These are phyloP conservation scores for Nothoprocta pentlandii DNA, from an alignment of 2,113 vertebrate species.

Conservation along the genomic window DNA sequence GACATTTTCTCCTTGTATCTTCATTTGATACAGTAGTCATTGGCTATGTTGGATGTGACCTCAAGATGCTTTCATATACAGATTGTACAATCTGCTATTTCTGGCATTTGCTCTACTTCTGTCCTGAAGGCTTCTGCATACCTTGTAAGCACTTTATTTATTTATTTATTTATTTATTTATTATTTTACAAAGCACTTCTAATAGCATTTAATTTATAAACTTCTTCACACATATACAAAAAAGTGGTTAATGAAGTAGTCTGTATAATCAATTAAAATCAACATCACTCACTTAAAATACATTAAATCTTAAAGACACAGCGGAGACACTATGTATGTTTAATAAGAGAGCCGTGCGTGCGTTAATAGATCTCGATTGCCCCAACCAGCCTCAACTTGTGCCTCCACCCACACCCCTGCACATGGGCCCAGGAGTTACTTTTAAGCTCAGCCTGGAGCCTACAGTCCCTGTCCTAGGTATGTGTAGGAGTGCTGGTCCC, in stretches of 20 bases:
- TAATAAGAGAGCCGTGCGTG: neutral
- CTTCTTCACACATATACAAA: neutral
- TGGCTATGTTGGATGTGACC: neutral
- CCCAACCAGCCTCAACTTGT: neutral
- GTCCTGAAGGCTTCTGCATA: neutral
- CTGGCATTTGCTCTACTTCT: neutral
- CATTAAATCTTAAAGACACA: neutral
- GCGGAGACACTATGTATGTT: neutral
- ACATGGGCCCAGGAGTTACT: neutral
- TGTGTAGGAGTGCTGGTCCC: neutral
- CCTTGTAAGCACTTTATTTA: neutral
- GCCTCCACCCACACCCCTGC: neutral
- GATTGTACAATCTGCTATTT: neutral
- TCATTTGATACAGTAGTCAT: neutral
- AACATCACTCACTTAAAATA: neutral
- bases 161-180: neutral
- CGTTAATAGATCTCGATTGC: neutral
- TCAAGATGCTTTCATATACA: neutral
- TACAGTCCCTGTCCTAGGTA: neutral
- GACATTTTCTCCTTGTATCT: neutral
- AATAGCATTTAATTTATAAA: neutral
- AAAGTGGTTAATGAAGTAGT: neutral
- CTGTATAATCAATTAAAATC: neutral
- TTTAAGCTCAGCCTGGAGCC: neutral
- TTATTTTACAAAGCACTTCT: neutral